Percentiles rank a stretch among this genome's conserved stretches.
These are phyloP conservation scores for Lindbergichthys nudifrons DNA, from an alignment of 2,797 vertebrate species.

Conservation along the genomic window DNA sequence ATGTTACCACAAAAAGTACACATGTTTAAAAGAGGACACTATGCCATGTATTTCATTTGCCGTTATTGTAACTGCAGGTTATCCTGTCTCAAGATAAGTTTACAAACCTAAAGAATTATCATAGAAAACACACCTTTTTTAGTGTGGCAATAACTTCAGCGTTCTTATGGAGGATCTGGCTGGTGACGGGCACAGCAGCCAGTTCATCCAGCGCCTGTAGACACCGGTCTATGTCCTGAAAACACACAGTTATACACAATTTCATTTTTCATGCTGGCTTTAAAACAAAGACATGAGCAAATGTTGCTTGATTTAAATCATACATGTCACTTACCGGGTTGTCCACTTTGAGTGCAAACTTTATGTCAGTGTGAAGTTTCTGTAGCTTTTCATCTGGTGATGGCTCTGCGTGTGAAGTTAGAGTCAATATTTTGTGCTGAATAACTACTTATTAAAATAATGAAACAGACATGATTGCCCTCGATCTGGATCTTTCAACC, in stretches of 20 bases:
- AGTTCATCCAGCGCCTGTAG: constrained; percentile 92
- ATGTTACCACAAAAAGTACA: background rate
- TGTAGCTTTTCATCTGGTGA: constrained; percentile 94
- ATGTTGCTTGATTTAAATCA: background rate
- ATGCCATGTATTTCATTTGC: no score
- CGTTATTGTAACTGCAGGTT: background rate
- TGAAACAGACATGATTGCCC: background rate
- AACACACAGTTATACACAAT: background rate
- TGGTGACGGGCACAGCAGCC: constrained; percentile 93
- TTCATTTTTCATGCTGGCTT: background rate
- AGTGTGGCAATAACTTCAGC: constrained; percentile 95
- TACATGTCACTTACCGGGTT: constrained; percentile 89
- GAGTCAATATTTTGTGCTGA: background rate
- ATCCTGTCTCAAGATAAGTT: background rate
- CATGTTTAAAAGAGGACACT: background rate
- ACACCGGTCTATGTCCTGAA: constrained; percentile 94
- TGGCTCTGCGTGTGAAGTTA: constrained; percentile 82
- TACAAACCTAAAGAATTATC: background rate
- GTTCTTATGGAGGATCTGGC: constrained; percentile 97
- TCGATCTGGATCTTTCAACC: background rate
- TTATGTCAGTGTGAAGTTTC: constrained; percentile 97
- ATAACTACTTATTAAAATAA: background rate
- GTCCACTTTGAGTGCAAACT: constrained; percentile 98
- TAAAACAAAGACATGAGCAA: background rate
- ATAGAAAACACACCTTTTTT: constrained; percentile 89